Evolutionary conservation across 1,140 invertebrate species (phyloP).

Genomic region (Mercenaria mercenaria): DNA sequence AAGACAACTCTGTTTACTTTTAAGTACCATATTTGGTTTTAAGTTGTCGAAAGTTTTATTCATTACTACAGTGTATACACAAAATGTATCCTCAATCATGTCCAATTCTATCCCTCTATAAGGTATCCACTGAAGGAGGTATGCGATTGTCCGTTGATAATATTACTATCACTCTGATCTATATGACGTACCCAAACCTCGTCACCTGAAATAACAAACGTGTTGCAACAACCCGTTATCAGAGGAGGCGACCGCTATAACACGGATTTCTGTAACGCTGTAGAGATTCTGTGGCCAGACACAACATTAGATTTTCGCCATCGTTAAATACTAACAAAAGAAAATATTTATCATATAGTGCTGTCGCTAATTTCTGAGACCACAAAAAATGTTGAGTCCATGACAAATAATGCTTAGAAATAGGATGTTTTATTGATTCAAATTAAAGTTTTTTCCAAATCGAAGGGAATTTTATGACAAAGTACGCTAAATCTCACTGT

Average conservation of each 20-base stretch:
- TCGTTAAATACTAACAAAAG: not conserved
- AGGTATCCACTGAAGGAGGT: conserved; percentile 47
- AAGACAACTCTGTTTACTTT: too few relatives aligned
- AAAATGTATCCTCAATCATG: too few relatives aligned
- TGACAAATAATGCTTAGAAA: too few relatives aligned
- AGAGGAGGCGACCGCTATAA: not conserved
- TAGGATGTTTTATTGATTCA: too few relatives aligned
- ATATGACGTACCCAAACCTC: conserved; percentile 57
- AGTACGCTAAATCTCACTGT: too few relatives aligned
- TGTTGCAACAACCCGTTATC: not conserved
- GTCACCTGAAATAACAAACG: conserved; percentile 31
- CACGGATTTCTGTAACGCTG: too few relatives aligned
- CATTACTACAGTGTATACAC: too few relatives aligned
- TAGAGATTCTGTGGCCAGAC: too few relatives aligned
- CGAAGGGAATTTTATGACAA: too few relatives aligned
- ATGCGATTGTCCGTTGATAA: conserved; percentile 28
- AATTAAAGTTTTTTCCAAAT: too few relatives aligned
- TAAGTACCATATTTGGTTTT: too few relatives aligned
- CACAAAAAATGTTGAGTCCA: not conserved
- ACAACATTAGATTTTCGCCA: not conserved
- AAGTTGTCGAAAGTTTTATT: too few relatives aligned
- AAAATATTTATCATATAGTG: not conserved
- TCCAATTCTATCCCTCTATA: conserved; percentile 33
- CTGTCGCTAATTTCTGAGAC: not conserved
- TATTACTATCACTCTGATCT: conserved; percentile 35